Evolutionary conservation across 2,113 vertebrate genomes (phyloP), one percentile per base, ranked within the genome.

Genomic region (Vulpes ferrilata): DNA sequence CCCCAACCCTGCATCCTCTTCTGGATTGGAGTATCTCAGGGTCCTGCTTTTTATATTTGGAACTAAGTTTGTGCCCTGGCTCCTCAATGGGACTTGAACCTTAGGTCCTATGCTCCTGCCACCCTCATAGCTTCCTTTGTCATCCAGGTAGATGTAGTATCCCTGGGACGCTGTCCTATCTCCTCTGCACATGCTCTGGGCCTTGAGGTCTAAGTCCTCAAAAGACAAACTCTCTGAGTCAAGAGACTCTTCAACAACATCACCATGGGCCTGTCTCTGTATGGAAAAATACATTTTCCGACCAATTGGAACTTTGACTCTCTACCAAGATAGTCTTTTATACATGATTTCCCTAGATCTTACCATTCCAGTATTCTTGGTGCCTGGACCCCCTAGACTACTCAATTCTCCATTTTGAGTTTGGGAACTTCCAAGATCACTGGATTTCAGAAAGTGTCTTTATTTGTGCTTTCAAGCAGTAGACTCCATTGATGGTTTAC

Each of bases 301-400:
- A 35, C 53, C 11, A 30, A 3, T 3, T 88, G 13, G 19, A 76
- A 23, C 11, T 78, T 88, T 78, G 74, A 78, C 22, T 57, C 27
- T 81, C 48, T 43, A 81, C 10, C 0, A 53, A 59, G 48, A 76
- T 43, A 2, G 5, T 13, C 20, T 59, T 95, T 79, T 13, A 64
- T 19, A 32, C 2, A 22, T 20, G 9, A 5, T 71, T 64, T 19
- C 22, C 11, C 3, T n/a, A 79, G n/a, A 55, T 64, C 38, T 73
- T 59, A 2, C 7, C 0, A 1, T n/a, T 6, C 15, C 48, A 71
- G 1, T 0, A 19, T n/a, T 78, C 60, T 48, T 69, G 32, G 59
- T 53, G 69, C 16, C 15, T 73, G 17, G 35, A 25, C 7, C 5
- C 30, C 25, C 15, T 51, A 60, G n/a, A 62, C 0, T 62, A 16